Evolutionary conservation across 1,140 invertebrate genomes (phyloP), one percentile per base, ranked within the genome.

Genomic region (Panagrolaimus sp.): DNA sequence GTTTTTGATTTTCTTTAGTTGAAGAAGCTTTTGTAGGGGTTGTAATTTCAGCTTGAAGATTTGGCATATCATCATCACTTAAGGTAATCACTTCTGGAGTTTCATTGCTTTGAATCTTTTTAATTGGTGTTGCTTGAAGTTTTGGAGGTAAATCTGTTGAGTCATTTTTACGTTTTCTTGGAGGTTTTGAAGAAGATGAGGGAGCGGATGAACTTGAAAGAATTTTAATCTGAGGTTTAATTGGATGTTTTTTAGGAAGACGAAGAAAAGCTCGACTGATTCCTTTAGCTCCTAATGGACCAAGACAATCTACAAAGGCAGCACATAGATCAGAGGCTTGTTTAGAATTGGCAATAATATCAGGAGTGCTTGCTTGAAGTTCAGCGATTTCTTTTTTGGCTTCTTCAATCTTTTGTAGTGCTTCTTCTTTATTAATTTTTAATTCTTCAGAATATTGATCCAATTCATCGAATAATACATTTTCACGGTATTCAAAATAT

Each of bases 401-500:
- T n/a, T 58, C 52, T 24, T 24, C 5, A 12, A 28, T 28, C 28
- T 58, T 58, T 12, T 12, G 21, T 58, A 26, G 10, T 12, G 52
- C 52, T 58, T 58, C 52, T 58, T 58, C 52, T 17, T 58, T 58
- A 6, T 21, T 26, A 12, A 58, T 28, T 24, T 58, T 58, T 21
- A 58, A 4, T 12, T 58, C 52, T 17, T 58, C 52, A 28, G 52
- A 21, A 28, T 58, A 58, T 58, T 58, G 21, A 28, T 21, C 28
- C 52, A 58, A 28, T n/a, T 78, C 73, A 9, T 28, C 28, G 17
- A 76, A 67, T 7, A 67, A 44, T 15, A 63, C 64, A 9, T 48
- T 21, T 38, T 76, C 75, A 12, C 75, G 73, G 67, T 79, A 48
- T 17, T 78, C 67, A 46, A 69, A 68, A 64, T 76, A 77, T 26